These are phyloP conservation scores for Andricus quercusramuli DNA, from an alignment of 2,888 invertebrate genomes.

Conservation along the genomic window DNA sequence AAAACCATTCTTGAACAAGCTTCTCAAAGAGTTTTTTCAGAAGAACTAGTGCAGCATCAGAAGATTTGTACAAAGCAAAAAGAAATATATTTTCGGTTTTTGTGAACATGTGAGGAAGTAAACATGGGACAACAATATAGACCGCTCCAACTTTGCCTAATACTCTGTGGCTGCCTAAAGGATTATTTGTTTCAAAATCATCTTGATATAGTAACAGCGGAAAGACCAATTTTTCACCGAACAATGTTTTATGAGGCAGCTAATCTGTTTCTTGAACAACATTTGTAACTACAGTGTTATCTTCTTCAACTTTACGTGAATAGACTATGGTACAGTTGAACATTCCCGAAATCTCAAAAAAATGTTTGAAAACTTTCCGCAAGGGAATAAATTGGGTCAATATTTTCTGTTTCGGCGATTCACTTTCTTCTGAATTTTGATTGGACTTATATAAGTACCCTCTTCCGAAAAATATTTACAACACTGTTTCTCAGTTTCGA, in stretches of 20 bases:
- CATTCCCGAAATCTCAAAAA: conserved; percentile 46
- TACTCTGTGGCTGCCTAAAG: conserved; percentile 39
- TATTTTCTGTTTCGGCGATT: neutral
- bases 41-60: conserved; percentile 4
- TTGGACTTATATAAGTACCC: neutral
- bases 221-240: conserved; percentile 37
- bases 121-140: neutral
- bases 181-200: conserved; percentile 44
- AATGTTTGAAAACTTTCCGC: conserved; percentile 38
- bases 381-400: conserved; percentile 33
- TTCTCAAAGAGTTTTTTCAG: conserved; percentile 46
- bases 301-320: conserved; percentile 25
- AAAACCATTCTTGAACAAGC: conserved; percentile 31
- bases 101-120: neutral
- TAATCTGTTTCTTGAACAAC: conserved; percentile 16
- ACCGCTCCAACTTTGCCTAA: conserved; percentile 40
- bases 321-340: conserved; percentile 28
- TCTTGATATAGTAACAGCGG: conserved; percentile 42
- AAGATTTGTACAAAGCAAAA: neutral
- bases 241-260: conserved; percentile 8
- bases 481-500: neutral
- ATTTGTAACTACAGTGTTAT: conserved; percentile 21
- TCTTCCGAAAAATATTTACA: neutral
- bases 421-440: neutral
- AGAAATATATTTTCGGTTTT: neutral